Base-by-base conservation (phyloP, 2,113 vertebrate genomes). In the Forbesichthys agassizii region DNA sequence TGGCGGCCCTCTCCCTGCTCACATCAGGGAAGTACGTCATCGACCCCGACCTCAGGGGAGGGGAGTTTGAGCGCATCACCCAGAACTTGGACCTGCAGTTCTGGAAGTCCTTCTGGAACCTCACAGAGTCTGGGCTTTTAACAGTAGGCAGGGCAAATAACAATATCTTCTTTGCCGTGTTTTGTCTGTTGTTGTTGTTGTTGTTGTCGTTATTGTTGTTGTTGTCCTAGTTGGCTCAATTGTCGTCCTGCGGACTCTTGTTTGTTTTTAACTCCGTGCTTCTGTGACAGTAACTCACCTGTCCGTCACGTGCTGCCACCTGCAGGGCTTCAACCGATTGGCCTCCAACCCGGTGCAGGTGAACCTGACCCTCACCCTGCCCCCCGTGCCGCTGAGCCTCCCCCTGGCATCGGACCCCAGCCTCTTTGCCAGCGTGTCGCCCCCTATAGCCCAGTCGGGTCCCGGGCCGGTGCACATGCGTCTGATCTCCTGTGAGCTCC, bases 71-170 rank as follows among this genome's bases (percentile, higher is more conserved):
- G 58, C 92, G 95, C 49, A 95, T 96, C 18, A 95, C 91, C 9
- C 96, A 96, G 84, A 96, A 96, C 77, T 86, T 96, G 82, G 94
- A 97, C 1, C 86, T 96, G 75, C 92, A 95, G 53, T 97, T 97
- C 78, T 96, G 95, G 95, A 96, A 97, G 80, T 90, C 91, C 46
- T 97, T 97, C 91, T 97, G 95, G 95, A 97, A 96, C 71, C 88
- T 97, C 77, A 96, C 95, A 0, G 96, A 97, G 86, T 95, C 92
- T 0, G 93, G 94, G 68, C 77, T 96, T 71, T 74, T 97, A 20
- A 88, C 95, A 74, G 96, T 97, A 87, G 69, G 87, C 77, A 72
- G 76, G 68, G 71, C 69, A 73, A 73, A 48, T 18, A 33, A 14
- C 58, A 16, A 16, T 61, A 13, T 11, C 48, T 6, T 1, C 3